Evolutionary conservation across 1,140 invertebrate species (phyloP).

Genomic region (Procambarus clarkii): DNA sequence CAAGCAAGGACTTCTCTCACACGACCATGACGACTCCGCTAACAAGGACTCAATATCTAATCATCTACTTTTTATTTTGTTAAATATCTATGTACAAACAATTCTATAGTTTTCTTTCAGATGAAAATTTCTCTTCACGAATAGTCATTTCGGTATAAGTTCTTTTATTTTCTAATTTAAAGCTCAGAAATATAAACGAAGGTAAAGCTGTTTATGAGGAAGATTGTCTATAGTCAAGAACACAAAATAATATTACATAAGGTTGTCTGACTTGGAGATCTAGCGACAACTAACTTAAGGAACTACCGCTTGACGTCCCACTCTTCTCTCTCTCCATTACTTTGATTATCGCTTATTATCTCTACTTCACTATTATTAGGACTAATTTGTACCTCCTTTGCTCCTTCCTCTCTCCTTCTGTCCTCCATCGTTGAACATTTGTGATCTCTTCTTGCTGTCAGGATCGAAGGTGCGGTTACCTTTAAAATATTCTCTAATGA

Average conservation of each 20-base stretch:
- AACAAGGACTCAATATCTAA: too few relatives aligned
- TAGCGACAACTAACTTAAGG: background rate
- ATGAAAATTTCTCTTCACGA: too few relatives aligned
- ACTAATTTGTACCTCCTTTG: slow-evolving; percentile 8
- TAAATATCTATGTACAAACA: too few relatives aligned
- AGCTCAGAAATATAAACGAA: background rate
- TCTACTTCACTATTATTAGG: background rate
- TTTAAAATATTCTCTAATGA: background rate
- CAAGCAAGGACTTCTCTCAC: too few relatives aligned
- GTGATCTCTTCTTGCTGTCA: background rate
- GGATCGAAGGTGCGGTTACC: background rate
- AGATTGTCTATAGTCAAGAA: background rate
- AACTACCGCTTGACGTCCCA: background rate
- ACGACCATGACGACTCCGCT: too few relatives aligned
- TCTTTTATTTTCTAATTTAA: background rate
- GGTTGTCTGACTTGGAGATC: background rate
- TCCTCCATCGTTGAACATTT: background rate
- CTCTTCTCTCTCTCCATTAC: background rate
- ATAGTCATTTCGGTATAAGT: background rate
- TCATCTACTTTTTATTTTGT: too few relatives aligned
- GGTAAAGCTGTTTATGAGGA: background rate
- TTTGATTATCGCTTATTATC: background rate
- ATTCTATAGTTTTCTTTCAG: too few relatives aligned
- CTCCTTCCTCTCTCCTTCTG: background rate
- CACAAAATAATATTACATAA: background rate